Base-by-base conservation (phyloP, 1,140 invertebrate species). In the Apis cerana region DNA sequence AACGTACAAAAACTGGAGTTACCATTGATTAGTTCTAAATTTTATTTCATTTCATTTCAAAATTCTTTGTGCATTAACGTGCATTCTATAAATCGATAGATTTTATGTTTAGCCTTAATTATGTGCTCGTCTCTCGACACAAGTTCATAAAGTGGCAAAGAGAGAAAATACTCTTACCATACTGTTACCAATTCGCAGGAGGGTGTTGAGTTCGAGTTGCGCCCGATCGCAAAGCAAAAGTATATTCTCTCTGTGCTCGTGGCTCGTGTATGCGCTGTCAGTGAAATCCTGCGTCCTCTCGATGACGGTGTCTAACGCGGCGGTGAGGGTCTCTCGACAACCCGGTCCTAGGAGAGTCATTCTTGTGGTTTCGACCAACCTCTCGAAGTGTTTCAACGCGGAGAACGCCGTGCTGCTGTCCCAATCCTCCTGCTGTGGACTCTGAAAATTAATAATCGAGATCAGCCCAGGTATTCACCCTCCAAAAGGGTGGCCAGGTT, bases 231-330 rank as follows among this genome's bases (percentile, higher is more conserved):
- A 97, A n/a, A 98, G 95, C 65, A 98, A 95, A 1, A 99, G 95
- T 89, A 99, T 99, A 91, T 98, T 98, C 94, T 99, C 98, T 75
- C 99, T 95, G 94, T 99, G 98, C 90, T 99, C 98, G 94, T 99
- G 98, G 88, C 96, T 97, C 58, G 99, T 99, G 94, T 99, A 99
- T 75, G 99, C 98, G 78, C 99, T 99, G 94, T 99, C 99, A 17
- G 99, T 99, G 94, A 99, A 99, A 94, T 99, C 99, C 94, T 99
- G 98, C 75, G 98, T 99, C 89, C 98, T 96, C 94, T 99, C 99
- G 54, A 99, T 96, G 27, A 99, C 96, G 58, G 97, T 96, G 79
- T 99, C 98, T 88, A 99, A 95, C 52, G 98, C 97, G 84, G 96
- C 92, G 1, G 96, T 96, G 27, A 99, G 95, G 48, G 97, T 97